These are phyloP conservation scores for Chrysomela aeneicollis DNA, from an alignment of 2,888 invertebrate genomes.

Conservation along the genomic window DNA sequence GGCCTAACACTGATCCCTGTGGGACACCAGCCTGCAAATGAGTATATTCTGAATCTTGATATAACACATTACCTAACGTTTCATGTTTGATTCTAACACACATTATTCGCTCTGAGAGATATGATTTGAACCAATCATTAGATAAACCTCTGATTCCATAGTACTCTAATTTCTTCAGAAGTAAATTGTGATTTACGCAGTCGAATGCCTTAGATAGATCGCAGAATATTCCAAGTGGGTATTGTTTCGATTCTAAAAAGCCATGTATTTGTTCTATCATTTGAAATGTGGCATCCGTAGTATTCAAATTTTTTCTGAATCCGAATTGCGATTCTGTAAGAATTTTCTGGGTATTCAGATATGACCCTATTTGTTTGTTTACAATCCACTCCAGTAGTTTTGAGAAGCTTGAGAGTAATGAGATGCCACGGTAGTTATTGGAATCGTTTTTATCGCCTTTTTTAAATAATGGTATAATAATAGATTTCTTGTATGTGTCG, in stretches of 20 bases:
- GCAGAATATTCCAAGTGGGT: too few species aligned
- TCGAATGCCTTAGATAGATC: background rate
- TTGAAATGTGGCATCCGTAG: background rate
- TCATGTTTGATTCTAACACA: background rate
- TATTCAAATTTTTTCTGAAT: background rate
- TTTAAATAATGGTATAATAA: background rate
- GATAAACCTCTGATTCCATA: background rate
- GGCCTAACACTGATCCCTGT: background rate
- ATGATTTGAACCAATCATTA: background rate
- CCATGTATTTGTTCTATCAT: slow-evolving; percentile 3
- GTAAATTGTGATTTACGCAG: background rate
- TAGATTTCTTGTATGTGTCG: background rate
- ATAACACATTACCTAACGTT: background rate
- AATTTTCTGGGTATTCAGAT: background rate
- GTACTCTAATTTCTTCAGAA: background rate
- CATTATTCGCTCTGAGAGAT: background rate
- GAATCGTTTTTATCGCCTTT: background rate
- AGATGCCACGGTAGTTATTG: background rate
- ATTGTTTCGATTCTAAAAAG: too few species aligned
- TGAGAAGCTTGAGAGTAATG: too few species aligned
- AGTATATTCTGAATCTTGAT: background rate
- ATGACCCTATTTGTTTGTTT: background rate
- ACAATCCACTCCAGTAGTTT: background rate
- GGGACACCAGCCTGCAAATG: background rate
- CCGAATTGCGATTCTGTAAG: background rate